These are phyloP conservation scores for Pangasius macronema DNA, from an alignment of 2,797 vertebrate genomes.

Conservation along the genomic window DNA sequence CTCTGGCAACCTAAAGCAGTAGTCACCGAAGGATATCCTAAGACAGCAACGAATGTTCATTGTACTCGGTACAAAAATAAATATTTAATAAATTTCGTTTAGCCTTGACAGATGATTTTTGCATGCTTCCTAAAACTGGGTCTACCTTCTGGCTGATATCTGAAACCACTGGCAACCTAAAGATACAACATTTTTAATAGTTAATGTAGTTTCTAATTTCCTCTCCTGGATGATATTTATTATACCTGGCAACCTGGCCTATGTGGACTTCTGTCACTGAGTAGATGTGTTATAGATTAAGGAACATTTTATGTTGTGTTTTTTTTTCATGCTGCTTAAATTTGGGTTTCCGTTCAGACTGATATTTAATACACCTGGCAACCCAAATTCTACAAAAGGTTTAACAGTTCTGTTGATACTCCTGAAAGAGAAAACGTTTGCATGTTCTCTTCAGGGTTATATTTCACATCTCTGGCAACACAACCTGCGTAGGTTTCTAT, in stretches of 20 bases:
- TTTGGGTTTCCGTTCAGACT: neutral
- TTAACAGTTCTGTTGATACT: neutral
- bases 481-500: neutral
- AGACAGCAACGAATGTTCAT: too few relatives aligned
- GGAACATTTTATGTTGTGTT: neutral
- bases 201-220: too few relatives aligned
- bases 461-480: neutral
- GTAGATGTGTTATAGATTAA: neutral
- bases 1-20: slow-evolving; percentile 1
- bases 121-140: neutral
- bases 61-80: too few relatives aligned
- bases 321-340: neutral
- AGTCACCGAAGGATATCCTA: too few relatives aligned
- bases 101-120: neutral
- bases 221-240: neutral
- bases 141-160: neutral
- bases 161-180: neutral
- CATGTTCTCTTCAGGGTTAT: too few relatives aligned
- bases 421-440: too few relatives aligned
- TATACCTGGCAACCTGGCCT: neutral
- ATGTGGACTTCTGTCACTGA: neutral
- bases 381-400: neutral
- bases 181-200: neutral
- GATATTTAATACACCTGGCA: neutral
- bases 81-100: too few relatives aligned